Percentiles rank a stretch among this genome's conserved stretches.
Evolutionary conservation across 2,797 vertebrate species (phyloP).

Genomic region (Ataeniobius toweri): DNA sequence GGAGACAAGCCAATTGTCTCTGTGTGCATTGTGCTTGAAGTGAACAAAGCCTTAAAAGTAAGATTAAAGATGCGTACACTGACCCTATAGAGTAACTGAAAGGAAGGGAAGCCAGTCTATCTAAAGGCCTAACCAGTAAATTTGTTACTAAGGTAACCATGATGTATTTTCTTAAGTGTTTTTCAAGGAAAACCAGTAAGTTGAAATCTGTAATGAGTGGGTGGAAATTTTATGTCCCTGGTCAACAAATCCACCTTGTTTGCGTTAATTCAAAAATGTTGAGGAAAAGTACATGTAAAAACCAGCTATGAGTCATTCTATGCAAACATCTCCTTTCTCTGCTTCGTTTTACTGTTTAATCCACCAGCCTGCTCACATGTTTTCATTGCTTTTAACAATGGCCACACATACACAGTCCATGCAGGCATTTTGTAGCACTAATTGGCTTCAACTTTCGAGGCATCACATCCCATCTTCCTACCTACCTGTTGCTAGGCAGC

Average conservation of each 20-base stretch:
- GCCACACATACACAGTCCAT: constrained; percentile 30
- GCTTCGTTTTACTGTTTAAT: constrained; percentile 17
- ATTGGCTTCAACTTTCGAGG: constrained; percentile 43
- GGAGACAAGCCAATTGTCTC: neutral
- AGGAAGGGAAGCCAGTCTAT: neutral
- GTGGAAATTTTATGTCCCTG: neutral
- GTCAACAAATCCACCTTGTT: constrained; percentile 4
- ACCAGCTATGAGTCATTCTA: neutral
- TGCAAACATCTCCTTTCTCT: constrained; percentile 18
- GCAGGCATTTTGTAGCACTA: constrained; percentile 50
- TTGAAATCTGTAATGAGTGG: constrained; percentile 1
- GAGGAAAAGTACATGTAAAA: constrained; percentile 17
- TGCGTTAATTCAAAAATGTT: constrained; percentile 11
- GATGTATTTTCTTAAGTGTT: neutral
- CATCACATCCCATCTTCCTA: constrained; percentile 46
- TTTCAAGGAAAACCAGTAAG: neutral
- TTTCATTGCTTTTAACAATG: constrained; percentile 28
- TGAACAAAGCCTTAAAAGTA: neutral
- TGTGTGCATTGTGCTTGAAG: neutral
- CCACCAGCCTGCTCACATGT: constrained; percentile 30
- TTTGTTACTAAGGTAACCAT: neutral
- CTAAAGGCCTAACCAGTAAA: neutral
- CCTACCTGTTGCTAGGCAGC: constrained; percentile 83
- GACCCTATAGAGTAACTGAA: neutral
- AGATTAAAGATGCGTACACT: neutral